phyloP scores from a whole-genome alignment of 2,888 invertebrate genomes.

The Epicampocera succincta region DNA sequence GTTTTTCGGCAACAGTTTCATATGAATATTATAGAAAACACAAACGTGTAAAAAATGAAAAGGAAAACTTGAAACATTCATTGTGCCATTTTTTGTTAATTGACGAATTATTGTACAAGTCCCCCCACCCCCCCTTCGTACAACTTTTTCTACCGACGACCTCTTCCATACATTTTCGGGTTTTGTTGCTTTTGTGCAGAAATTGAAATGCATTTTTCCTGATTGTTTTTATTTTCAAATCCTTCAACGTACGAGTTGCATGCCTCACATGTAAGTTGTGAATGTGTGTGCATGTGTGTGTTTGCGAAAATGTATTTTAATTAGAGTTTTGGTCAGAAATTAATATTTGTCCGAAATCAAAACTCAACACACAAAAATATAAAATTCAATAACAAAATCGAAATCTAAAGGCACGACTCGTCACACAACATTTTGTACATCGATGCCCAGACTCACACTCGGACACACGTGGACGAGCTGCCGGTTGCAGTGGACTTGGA shows the following conservation, averaged over 20 bases:
- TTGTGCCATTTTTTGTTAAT: constrained; percentile 30
- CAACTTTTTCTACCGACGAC: constrained; percentile 19
- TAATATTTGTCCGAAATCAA: constrained; percentile 68
- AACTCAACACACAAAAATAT: constrained; percentile 40
- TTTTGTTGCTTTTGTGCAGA: constrained; percentile 12
- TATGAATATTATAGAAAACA: constrained; percentile 32
- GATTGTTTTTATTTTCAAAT: constrained; percentile 51
- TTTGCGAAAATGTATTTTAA: constrained; percentile 41
- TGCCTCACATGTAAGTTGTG: not conserved
- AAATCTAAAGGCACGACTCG: not conserved
- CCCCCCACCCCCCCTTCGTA: not conserved
- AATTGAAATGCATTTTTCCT: constrained; percentile 52
- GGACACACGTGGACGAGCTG: no score
- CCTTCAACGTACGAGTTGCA: not conserved
- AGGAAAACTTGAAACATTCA: not conserved
- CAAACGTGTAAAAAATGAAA: not conserved
- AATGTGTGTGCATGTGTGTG: not conserved
- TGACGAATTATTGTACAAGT: constrained; percentile 16
- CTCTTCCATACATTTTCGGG: constrained; percentile 23
- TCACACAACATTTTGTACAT: not conserved
- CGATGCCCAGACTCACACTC: not conserved
- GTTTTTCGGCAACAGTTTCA: constrained; percentile 48
- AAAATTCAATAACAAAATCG: constrained; percentile 49
- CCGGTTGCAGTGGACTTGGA: no score
- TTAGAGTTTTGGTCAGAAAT: constrained; percentile 55